A percentile compares a stretch with the other conserved stretches of the same genome.
phyloP scores from a whole-genome alignment of 92 coral and sea anemone genomes.

The Phenganax stokvisi region DNA sequence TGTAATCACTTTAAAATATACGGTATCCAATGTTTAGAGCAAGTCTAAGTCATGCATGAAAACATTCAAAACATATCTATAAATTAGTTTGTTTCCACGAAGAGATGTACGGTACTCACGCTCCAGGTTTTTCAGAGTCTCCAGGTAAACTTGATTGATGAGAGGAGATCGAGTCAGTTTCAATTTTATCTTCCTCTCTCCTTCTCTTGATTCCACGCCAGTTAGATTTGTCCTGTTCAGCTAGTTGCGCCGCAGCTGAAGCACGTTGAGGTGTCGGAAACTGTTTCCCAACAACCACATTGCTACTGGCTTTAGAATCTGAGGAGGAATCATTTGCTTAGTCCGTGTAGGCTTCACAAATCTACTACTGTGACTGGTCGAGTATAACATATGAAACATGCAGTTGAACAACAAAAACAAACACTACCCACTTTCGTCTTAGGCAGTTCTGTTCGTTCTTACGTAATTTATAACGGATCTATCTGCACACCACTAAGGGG shows the following conservation, averaged over 20 bases:
- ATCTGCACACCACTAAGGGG: too few relatives aligned
- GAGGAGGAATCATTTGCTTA: neutral
- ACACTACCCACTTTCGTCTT: too few relatives aligned
- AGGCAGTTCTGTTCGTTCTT: too few relatives aligned
- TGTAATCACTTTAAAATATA: too few relatives aligned
- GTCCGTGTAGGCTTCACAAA: neutral
- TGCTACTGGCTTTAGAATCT: conserved; percentile 43
- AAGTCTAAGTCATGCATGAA: neutral
- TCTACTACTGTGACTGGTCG: neutral
- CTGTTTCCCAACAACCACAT: conserved; percentile 83
- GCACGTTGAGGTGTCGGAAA: conserved; percentile 96
- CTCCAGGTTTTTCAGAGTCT: conserved; percentile 55
- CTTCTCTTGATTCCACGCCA: conserved; percentile 37
- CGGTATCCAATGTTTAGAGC: too few relatives aligned
- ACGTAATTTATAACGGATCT: too few relatives aligned
- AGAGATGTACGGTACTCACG: conserved; percentile 50
- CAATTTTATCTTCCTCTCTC: conserved; percentile 50
- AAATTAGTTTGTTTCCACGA: neutral
- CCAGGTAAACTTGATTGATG: conserved; percentile 88
- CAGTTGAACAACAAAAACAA: too few relatives aligned
- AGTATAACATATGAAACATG: too few relatives aligned
- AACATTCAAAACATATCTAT: neutral
- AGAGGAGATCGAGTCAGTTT: conserved; percentile 80
- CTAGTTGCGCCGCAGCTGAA: conserved; percentile 82
- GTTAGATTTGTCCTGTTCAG: conserved; percentile 68